phyloP scores from a whole-genome alignment of 2,888 invertebrate genomes.

The Lottia scabra region DNA sequence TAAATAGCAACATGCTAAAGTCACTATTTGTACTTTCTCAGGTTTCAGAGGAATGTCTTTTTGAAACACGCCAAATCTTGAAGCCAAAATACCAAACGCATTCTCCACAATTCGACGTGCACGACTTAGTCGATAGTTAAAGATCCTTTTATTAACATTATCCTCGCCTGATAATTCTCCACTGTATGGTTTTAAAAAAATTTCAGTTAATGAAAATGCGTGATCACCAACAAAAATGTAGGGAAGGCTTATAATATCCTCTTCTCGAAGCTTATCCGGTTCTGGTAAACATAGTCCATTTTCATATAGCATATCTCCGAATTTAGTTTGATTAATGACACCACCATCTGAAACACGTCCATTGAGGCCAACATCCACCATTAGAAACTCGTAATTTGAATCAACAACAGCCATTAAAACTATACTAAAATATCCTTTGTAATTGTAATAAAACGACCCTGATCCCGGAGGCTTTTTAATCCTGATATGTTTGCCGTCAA shows the following conservation, averaged over 20 bases:
- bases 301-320: background rate
- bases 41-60: constrained; percentile 14
- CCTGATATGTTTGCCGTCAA: constrained; percentile 15
- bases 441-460: constrained; percentile 12
- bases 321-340: background rate
- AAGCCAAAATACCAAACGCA: constrained; percentile 9
- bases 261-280: background rate
- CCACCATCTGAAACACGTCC: constrained; percentile 5
- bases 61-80: constrained; percentile 22
- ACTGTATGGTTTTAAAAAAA: constrained; percentile 15
- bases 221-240: constrained; percentile 18
- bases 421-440: constrained; percentile 11
- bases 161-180: background rate
- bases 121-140: constrained; percentile 9
- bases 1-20: constrained; percentile 22
- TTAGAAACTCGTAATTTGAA: background rate
- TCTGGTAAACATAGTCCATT: background rate
- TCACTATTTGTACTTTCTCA: constrained; percentile 16
- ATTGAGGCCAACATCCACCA: background rate
- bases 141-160: constrained; percentile 1
- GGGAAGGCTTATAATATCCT: constrained; percentile 8
- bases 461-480: constrained; percentile 16
- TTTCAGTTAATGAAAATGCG: constrained; percentile 13
- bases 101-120: background rate
- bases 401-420: background rate